Base-by-base conservation (phyloP, 2,888 invertebrate species). In the Rotaria socialis region DNA sequence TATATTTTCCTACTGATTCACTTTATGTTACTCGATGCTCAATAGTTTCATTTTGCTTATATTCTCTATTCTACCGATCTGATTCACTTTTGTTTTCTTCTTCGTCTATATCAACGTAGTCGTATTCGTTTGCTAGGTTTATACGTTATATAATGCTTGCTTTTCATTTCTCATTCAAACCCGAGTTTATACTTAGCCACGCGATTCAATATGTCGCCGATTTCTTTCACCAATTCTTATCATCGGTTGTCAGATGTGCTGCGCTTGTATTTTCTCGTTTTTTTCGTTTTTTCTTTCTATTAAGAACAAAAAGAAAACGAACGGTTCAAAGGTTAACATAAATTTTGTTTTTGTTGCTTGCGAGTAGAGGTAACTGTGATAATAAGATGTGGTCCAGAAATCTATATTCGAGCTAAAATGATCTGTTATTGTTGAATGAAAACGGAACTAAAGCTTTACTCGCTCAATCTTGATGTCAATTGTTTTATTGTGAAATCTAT, bases 191-290 rank as follows among this genome's bases (percentile, higher is more conserved):
- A 67, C 35, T 67, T 67, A 35, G 67, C 35, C 67, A 67, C 67
- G 67, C 67, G 67, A 67, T 35, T 67, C 67, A 19, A 67, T 67
- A 35, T 7, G 16, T 27, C 35, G 35, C 35, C 35, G 35, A 35
- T 35, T 67, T 67, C 19, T 6, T 67, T 67, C 14, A 16, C 19
- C 27, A 67, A 16, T 35, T 35, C 67, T 67, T 35, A 67, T 35
- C 35, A 67, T 67, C 19, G 67, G 67, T 67, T 67, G 67, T 67
- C 67, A 67, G 67, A 67, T 67, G 67, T 67, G 35, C 67, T 67
- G 35, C 67, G 67, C 67, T 67, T 67, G 67, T 67, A 11, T 14
- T 8, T 67, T 67, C 35, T 6, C 2, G 35, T 52, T 67, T 67
- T 41, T 27, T 11, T 67, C 35, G 6, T 4, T 24, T 27, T 67